Evolutionary conservation across 1,140 invertebrate species (phyloP).

Genomic region (Drosophila burlai): DNA sequence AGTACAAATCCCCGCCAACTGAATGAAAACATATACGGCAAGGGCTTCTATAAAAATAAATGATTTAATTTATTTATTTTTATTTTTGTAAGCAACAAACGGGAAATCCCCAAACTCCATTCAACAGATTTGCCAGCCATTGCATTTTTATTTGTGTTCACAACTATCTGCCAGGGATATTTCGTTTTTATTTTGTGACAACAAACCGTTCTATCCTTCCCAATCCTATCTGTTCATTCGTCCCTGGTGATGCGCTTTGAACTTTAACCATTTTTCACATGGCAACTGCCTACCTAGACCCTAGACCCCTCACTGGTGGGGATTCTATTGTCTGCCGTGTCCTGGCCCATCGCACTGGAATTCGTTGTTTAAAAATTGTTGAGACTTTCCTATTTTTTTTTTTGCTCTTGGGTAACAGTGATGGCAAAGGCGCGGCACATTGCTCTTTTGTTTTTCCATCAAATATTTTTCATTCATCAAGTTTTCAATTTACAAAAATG

Average conservation of each 20-base stretch:
- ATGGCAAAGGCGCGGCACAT: slow-evolving; percentile 36
- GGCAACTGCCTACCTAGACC: slow-evolving; percentile 35
- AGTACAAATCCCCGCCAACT: slow-evolving; percentile 1
- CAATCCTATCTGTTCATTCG: slow-evolving; percentile 27
- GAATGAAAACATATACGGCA: slow-evolving; percentile 4
- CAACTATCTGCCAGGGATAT: slow-evolving; percentile 28
- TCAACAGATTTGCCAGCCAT: slow-evolving; percentile 45
- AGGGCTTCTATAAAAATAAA: slow-evolving; percentile 1
- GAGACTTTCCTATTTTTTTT: neutral
- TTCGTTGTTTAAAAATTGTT: slow-evolving; percentile 44
- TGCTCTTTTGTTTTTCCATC: slow-evolving; percentile 82
- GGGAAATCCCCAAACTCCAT: slow-evolving; percentile 41
- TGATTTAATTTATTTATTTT: neutral
- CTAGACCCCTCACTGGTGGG: neutral
- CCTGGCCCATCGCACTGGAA: slow-evolving; percentile 18
- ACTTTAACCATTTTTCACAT: slow-evolving; percentile 52
- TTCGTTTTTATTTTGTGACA: slow-evolving; percentile 44
- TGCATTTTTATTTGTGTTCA: slow-evolving; percentile 35
- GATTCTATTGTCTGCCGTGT: slow-evolving; percentile 31
- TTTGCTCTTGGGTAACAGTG: slow-evolving; percentile 2
- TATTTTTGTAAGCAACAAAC: neutral
- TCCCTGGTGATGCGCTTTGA: slow-evolving; percentile 40
- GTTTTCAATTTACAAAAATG: slow-evolving; percentile 84
- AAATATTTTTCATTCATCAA: slow-evolving; percentile 84
- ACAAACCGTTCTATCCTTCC: slow-evolving; percentile 40